These are phyloP conservation scores for Dasysyrphus albostriatus DNA, from an alignment of 2,888 invertebrate species.

Conservation along the genomic window DNA sequence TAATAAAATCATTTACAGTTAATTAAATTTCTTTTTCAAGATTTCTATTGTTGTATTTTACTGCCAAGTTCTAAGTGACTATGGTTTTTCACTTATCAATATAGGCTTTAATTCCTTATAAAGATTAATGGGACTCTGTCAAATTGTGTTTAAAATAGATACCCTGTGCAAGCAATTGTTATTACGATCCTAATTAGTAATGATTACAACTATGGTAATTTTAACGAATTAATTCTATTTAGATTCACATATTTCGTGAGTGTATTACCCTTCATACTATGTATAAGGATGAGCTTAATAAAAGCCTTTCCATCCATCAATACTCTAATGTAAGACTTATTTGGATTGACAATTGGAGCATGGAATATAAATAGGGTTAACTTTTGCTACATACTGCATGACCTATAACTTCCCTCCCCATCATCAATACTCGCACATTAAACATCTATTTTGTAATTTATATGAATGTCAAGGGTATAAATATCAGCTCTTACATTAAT, in stretches of 20 bases:
- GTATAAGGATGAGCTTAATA: not conserved
- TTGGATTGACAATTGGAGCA: constrained; percentile 4
- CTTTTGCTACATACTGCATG: not conserved
- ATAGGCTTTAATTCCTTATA: no score
- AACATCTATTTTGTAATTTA: constrained; percentile 31
- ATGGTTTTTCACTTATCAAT: no score
- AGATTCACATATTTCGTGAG: not conserved
- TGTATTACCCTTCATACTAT: not conserved
- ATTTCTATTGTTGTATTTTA: no score
- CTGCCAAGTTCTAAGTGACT: no score
- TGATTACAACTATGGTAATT: not conserved
- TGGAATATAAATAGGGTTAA: constrained; percentile 16
- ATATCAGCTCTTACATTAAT: constrained; percentile 20
- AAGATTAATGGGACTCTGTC: no score
- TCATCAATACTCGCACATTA: not conserved
- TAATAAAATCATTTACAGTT: no score
- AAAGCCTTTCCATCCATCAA: not conserved
- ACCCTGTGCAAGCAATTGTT: no score
- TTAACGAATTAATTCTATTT: not conserved
- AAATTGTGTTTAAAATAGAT: no score
- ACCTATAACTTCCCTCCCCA: not conserved
- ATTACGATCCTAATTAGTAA: not conserved
- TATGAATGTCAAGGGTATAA: constrained; percentile 36
- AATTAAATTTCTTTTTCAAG: no score
- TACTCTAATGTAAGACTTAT: not conserved